Evolutionary conservation across 2,797 vertebrate species (phyloP), one percentile per base, ranked within the genome.

Genomic region (Scarus forsteni): DNA sequence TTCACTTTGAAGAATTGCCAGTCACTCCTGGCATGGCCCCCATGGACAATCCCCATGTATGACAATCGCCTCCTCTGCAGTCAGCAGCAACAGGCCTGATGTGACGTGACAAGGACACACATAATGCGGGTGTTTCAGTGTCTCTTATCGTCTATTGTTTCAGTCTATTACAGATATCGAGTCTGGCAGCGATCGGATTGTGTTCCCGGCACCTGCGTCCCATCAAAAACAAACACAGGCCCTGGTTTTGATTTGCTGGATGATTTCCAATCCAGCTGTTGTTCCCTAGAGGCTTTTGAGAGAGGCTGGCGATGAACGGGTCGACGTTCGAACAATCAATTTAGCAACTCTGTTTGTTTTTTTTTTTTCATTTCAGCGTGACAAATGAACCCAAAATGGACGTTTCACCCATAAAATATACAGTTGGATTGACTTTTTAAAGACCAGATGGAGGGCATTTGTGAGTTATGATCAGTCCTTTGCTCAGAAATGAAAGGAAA

Each of bases 91-190:
- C 60, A 64, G 36, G 34, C 40, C 60, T 66, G 83, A 84, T 83
- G 73, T 48, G 78, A 83, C 70, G 72, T 71, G 88, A 89, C 86
- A 77, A 83, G 86, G 80, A 89, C 86, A 81, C 73, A 70, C 79
- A 60, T 60, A 83, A 77, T 52, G 61, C 50, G 46, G 66, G 68
- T 46, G 75, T 75, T 77, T 79, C 61, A 65, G 87, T 73, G 88
- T 83, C 71, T 85, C 65, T 43, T 66, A 73, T 72, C 55, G 48
- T 75, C 75, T 77, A 59, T 88, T 89, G 87, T 90, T 82, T 70
- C 75, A 66, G 73, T 66, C 71, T 62, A 64, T 89, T 82, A 70
- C 67, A 49, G 81, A 79, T 85, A 78, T 81, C 43, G 8, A 67
- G 83, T 76, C 66, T 83, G 88, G 76, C 84, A 75, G 74, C 56